Evolutionary conservation across 1,140 invertebrate species (phyloP).

Genomic region (Fragariocoptes setiger): DNA sequence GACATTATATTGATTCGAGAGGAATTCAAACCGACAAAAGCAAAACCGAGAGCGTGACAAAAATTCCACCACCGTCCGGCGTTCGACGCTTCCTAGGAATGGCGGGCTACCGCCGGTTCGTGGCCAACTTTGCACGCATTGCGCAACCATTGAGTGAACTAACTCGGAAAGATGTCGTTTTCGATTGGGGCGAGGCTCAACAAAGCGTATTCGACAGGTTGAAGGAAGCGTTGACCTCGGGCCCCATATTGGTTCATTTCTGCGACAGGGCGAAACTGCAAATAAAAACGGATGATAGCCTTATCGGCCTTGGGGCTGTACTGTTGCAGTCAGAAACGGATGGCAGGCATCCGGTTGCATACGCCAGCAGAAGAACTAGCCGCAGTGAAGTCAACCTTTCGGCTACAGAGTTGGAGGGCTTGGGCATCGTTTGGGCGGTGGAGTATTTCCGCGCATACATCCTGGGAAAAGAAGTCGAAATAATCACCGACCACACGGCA

Average conservation of each 20-base stretch:
- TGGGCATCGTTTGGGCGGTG: too few species aligned
- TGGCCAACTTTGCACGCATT: constrained; percentile 8
- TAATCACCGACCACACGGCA: too few species aligned
- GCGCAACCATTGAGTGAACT: constrained; percentile 9
- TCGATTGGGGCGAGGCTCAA: constrained; percentile 2
- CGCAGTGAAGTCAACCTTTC: too few species aligned
- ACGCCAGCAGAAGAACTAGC: constrained; percentile 5
- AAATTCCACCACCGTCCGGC: not conserved
- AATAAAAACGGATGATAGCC: constrained; percentile 9
- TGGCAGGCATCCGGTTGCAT: constrained; percentile 3
- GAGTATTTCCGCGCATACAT: too few species aligned
- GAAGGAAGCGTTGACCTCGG: not conserved
- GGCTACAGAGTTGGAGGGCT: too few species aligned
- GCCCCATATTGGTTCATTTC: not conserved
- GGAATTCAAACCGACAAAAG: not conserved
- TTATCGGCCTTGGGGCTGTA: constrained; percentile 4
- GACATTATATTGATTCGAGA: not conserved
- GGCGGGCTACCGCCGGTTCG: constrained; percentile 8
- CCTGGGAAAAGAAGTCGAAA: too few species aligned
- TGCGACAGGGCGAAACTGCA: not conserved
- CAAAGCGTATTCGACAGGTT: not conserved
- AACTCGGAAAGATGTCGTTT: constrained; percentile 9
- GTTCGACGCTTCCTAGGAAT: too few species aligned
- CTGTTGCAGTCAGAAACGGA: constrained; percentile 1
- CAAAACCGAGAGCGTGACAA: not conserved